phyloP scores from a whole-genome alignment of 2,113 vertebrate genomes.

The Trinectes maculatus region DNA sequence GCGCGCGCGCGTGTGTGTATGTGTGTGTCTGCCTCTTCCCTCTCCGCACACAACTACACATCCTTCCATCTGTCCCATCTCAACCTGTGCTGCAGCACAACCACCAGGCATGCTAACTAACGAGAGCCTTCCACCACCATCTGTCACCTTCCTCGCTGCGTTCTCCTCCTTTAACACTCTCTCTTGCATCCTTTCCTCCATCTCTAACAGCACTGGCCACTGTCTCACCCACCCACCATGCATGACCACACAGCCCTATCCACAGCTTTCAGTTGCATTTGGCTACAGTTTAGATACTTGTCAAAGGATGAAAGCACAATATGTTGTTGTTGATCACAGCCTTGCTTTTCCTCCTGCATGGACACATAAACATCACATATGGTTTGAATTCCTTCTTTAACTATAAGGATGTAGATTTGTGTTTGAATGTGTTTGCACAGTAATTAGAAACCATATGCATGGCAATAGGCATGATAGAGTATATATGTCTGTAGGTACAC shows the following conservation, averaged over 20 bases:
- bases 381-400: neutral
- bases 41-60: slow-evolving; percentile 63
- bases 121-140: slow-evolving; percentile 76
- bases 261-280: slow-evolving; percentile 44
- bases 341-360: slow-evolving; percentile 18
- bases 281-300: slow-evolving; percentile 35
- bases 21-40: neutral
- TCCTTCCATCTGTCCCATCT: slow-evolving; percentile 78
- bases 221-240: slow-evolving; percentile 20
- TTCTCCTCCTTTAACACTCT: slow-evolving; percentile 52
- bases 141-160: slow-evolving; percentile 71
- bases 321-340: slow-evolving; percentile 36
- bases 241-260: slow-evolving; percentile 29
- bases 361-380: slow-evolving; percentile 15
- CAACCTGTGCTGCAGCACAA: slow-evolving; percentile 77
- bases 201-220: slow-evolving; percentile 17
- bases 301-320: slow-evolving; percentile 45
- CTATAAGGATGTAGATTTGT: neutral
- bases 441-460: neutral
- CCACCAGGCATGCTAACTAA: slow-evolving; percentile 75
- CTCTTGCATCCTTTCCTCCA: slow-evolving; percentile 32
- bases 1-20: neutral
- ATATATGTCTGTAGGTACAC: slow-evolving; percentile 13
- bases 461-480: neutral
- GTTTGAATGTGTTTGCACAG: slow-evolving; percentile 2